phyloP scores from a whole-genome alignment of 2,797 vertebrate genomes.

The Nothura maculosa region DNA sequence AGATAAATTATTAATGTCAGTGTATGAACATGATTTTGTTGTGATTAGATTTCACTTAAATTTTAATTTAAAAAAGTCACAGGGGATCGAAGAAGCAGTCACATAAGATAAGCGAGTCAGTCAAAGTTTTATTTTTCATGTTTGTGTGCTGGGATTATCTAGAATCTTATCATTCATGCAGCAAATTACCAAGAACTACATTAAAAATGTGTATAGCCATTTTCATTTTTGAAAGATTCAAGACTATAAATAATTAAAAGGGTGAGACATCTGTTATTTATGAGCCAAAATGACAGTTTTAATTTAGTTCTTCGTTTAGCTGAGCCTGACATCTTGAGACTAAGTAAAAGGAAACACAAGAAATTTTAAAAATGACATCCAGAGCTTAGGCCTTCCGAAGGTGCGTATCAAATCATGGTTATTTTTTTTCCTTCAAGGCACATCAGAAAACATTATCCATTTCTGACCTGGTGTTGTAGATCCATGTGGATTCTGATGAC shows the following conservation, averaged over 20 bases:
- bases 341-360: constrained; percentile 75
- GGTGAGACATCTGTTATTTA: constrained; percentile 91
- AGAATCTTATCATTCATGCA: constrained; percentile 86
- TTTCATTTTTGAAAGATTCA: constrained; percentile 88
- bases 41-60: constrained; percentile 85
- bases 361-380: constrained; percentile 73
- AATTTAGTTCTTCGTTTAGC: constrained; percentile 86
- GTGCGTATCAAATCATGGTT: constrained; percentile 53
- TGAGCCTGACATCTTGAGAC: constrained; percentile 77
- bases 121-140: constrained; percentile 83
- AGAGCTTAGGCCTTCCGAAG: constrained; percentile 32
- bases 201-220: constrained; percentile 89
- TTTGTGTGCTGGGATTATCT: constrained; percentile 85
- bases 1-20: constrained; percentile 83
- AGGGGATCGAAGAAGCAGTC: constrained; percentile 77
- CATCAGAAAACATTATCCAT: constrained; percentile 55
- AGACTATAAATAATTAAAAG: constrained; percentile 90
- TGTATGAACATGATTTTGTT: constrained; percentile 85
- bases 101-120: constrained; percentile 76
- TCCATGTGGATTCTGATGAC: constrained; percentile 29
- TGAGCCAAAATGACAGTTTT: constrained; percentile 88
- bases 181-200: constrained; percentile 89
- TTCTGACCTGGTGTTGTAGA: constrained; percentile 19
- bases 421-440: constrained; percentile 52
- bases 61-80: constrained; percentile 84